These are phyloP conservation scores for Venusia cambrica DNA, from an alignment of 2,888 invertebrate genomes.

Conservation along the genomic window DNA sequence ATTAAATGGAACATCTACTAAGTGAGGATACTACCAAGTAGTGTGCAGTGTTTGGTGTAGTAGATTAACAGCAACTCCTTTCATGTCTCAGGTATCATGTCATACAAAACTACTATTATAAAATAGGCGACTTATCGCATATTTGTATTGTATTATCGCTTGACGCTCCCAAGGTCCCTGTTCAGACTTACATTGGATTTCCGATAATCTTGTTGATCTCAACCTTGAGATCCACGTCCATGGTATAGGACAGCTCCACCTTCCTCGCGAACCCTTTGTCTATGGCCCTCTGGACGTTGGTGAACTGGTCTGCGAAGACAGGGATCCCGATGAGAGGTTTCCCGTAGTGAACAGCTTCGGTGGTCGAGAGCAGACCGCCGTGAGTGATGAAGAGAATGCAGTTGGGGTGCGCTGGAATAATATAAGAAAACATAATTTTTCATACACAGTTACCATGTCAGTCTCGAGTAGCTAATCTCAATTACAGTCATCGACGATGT, in stretches of 20 bases:
- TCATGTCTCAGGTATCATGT: too few species aligned
- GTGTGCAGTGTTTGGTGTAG: too few species aligned
- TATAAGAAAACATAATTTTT: background rate
- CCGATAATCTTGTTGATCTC: constrained; percentile 32
- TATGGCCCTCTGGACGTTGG: constrained; percentile 32
- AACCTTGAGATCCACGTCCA: constrained; percentile 29
- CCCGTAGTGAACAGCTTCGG: constrained; percentile 39
- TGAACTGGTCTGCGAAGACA: constrained; percentile 38
- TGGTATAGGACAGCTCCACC: constrained; percentile 32
- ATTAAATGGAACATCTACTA: too few species aligned
- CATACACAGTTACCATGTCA: too few species aligned
- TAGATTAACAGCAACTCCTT: too few species aligned
- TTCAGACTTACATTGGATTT: constrained; percentile 36
- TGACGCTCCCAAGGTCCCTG: too few species aligned
- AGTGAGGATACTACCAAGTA: too few species aligned
- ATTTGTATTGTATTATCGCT: too few species aligned
- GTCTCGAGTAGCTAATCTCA: too few species aligned
- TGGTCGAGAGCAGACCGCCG: constrained; percentile 38
- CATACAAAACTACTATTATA: too few species aligned
- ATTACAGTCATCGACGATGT: too few species aligned
- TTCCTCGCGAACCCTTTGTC: constrained; percentile 31
- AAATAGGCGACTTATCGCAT: too few species aligned
- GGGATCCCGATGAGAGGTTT: constrained; percentile 42
- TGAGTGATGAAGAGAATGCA: constrained; percentile 41
- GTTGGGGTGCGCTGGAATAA: constrained; percentile 47